These are phyloP conservation scores for Corythornis cristatus DNA, from an alignment of 2,113 vertebrate genomes.

Conservation along the genomic window DNA sequence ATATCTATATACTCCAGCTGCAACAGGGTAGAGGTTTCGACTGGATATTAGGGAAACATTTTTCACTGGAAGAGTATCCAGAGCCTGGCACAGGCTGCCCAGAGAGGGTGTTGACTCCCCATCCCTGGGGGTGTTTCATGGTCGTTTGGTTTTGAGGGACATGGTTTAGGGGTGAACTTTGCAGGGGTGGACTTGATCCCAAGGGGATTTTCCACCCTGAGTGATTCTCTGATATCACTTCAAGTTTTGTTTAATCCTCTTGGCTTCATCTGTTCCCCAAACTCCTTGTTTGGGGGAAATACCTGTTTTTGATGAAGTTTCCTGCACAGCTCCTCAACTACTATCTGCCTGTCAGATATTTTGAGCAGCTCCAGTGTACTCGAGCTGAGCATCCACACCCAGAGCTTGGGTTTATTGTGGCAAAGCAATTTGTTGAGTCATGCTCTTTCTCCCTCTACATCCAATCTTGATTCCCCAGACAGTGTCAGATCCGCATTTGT, in stretches of 20 bases:
- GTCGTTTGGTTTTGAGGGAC: no score
- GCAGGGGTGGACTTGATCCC: no score
- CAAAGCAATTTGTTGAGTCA: constrained; percentile 42
- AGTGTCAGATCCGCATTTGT: constrained; percentile 14
- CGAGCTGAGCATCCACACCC: neutral
- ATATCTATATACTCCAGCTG: no score
- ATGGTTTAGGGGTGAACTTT: no score
- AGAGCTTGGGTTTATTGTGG: neutral
- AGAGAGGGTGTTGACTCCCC: no score
- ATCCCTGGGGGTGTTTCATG: no score
- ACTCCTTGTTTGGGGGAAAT: neutral
- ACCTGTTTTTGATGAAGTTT: neutral
- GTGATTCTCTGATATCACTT: neutral
- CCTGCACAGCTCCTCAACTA: neutral
- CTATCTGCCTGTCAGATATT: neutral
- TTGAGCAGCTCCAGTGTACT: neutral
- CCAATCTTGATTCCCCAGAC: constrained; percentile 42
- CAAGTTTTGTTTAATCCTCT: neutral
- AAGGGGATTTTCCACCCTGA: no score
- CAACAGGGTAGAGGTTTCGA: no score
- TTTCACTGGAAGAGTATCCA: no score
- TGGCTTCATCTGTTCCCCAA: neutral
- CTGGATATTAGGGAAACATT: no score
- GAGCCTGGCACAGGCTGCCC: no score
- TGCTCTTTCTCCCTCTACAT: neutral